Conservation (phyloP, 2,888 invertebrate species). For the Belgica antarctica region DNA sequence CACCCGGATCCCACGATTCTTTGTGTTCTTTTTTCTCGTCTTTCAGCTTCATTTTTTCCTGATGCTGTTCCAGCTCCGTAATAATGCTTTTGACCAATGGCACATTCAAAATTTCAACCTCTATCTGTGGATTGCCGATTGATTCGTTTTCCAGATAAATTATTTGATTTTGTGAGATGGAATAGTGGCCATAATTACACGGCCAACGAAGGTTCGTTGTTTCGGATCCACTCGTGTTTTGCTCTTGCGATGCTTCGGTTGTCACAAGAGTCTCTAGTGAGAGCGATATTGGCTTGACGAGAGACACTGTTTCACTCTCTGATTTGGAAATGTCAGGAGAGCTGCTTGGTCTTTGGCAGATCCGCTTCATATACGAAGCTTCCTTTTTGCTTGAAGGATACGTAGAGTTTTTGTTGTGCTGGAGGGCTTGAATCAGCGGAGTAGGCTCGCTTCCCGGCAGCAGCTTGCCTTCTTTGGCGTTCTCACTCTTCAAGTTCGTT, state of each 20-base stretch:
- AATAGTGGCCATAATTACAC: slow-evolving; percentile 81
- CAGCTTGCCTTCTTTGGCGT: slow-evolving; percentile 60
- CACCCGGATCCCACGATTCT: slow-evolving; percentile 66
- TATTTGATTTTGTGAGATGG: slow-evolving; percentile 87
- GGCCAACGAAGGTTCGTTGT: slow-evolving; percentile 80
- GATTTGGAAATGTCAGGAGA: slow-evolving; percentile 38
- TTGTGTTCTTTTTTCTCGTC: slow-evolving; percentile 56
- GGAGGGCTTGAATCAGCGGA: slow-evolving; percentile 61
- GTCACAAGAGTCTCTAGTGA: slow-evolving; percentile 54
- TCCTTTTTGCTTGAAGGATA: slow-evolving; percentile 48
- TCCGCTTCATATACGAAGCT: slow-evolving; percentile 46
- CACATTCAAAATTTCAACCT: slow-evolving; percentile 49
- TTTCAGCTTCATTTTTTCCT: slow-evolving; percentile 51
- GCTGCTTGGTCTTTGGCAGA: slow-evolving; percentile 35
- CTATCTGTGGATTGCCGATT: slow-evolving; percentile 25
- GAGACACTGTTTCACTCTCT: slow-evolving; percentile 16
- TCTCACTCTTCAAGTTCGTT: slow-evolving; percentile 76
- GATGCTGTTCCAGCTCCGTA: slow-evolving; percentile 66
- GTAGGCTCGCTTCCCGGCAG: slow-evolving; percentile 61
- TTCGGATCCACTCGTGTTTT: slow-evolving; percentile 54
- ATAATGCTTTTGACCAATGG: slow-evolving; percentile 70
- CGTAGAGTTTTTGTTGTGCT: slow-evolving; percentile 43
- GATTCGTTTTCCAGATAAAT: slow-evolving; percentile 70
- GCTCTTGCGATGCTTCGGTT: slow-evolving; percentile 47
- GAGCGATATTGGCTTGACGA: slow-evolving; percentile 54